These are phyloP conservation scores for Neogobius melanostomus DNA, from an alignment of 2,113 vertebrate species.

Conservation along the genomic window DNA sequence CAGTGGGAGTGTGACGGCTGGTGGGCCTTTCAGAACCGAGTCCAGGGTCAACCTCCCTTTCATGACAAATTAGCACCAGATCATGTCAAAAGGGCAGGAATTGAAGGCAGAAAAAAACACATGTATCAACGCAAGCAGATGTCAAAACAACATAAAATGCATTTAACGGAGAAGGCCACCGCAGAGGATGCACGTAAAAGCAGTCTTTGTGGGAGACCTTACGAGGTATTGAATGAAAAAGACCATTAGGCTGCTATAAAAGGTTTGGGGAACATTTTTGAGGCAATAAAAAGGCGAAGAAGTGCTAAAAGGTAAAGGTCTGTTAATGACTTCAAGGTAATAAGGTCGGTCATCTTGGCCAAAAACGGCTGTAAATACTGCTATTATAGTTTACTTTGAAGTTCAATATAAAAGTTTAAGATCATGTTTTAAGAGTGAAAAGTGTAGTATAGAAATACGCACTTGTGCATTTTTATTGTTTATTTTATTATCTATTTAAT, in stretches of 20 bases:
- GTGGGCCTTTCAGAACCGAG: conserved; percentile 3
- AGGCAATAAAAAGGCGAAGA: neutral
- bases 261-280: neutral
- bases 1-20: conserved; percentile 15
- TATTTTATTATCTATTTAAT: no score
- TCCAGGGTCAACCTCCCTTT: conserved; percentile 32
- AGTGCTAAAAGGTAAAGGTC: neutral
- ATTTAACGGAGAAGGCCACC: neutral
- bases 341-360: neutral
- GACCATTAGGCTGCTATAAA: neutral
- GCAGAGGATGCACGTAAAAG: conserved; percentile 5
- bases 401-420: neutral
- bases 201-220: conserved; percentile 1
- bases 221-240: neutral
- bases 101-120: conserved; percentile 9
- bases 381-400: conserved; percentile 7
- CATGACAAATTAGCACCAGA: conserved; percentile 41
- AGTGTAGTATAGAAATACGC: no score
- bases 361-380: conserved; percentile 5
- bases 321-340: conserved; percentile 2
- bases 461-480: no score
- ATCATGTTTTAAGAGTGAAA: no score
- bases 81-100: conserved; percentile 33
- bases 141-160: conserved; percentile 6
- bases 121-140: neutral